These are phyloP conservation scores for Phymastichus coffea DNA, from an alignment of 1,140 invertebrate genomes.

Conservation along the genomic window DNA sequence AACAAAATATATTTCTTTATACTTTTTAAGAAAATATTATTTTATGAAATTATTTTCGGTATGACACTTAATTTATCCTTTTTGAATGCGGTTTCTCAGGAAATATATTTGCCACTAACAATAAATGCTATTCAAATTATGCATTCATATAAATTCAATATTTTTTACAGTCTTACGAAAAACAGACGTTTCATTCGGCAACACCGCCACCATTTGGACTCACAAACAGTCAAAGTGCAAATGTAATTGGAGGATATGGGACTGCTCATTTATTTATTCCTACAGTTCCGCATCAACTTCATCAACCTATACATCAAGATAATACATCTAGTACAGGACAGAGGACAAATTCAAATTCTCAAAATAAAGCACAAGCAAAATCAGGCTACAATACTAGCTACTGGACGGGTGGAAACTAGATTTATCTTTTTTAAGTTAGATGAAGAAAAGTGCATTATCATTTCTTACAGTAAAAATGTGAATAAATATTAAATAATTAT, in stretches of 20 bases:
- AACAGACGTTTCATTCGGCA: constrained; percentile 80
- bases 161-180: constrained; percentile 79
- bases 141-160: too few relatives aligned
- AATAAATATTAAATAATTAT: constrained; percentile 19
- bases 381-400: constrained; percentile 65
- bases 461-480: constrained; percentile 15
- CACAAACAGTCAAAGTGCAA: constrained; percentile 71
- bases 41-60: too few relatives aligned
- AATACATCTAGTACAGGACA: constrained; percentile 66
- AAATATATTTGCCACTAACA: too few relatives aligned
- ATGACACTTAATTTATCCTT: too few relatives aligned
- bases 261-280: constrained; percentile 70
- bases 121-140: too few relatives aligned
- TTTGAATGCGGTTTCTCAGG: too few relatives aligned
- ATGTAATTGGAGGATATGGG: constrained; percentile 67
- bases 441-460: constrained; percentile 23
- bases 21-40: too few relatives aligned
- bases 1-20: too few relatives aligned
- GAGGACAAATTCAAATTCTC: constrained; percentile 66
- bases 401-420: constrained; percentile 64
- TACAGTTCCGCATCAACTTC: constrained; percentile 73
- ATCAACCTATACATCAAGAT: constrained; percentile 76
- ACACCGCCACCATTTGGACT: constrained; percentile 80
- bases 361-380: constrained; percentile 69
- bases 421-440: constrained; percentile 7